These are phyloP conservation scores for Cercopithecus hamlyni DNA, from an alignment of 2,797 vertebrate genomes.

Conservation along the genomic window DNA sequence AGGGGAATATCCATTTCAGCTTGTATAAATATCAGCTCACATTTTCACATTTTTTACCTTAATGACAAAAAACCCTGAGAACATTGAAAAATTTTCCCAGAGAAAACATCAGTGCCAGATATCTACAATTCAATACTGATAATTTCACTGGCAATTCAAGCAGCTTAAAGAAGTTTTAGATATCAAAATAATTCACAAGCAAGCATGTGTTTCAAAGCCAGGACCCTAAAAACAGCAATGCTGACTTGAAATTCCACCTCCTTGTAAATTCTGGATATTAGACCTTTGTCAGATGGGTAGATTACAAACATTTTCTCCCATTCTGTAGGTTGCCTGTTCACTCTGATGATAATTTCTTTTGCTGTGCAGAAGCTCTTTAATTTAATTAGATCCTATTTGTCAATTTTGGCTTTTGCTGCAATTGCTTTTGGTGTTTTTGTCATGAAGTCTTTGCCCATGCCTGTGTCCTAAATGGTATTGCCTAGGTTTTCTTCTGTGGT, in stretches of 20 bases:
- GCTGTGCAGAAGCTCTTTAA: no score
- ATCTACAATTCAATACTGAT: neutral
- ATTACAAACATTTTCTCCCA: no score
- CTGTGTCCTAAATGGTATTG: no score
- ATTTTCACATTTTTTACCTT: neutral
- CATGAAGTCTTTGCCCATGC: no score
- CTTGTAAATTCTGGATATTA: no score
- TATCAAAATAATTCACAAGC: neutral
- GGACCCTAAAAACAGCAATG: neutral
- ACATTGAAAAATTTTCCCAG: neutral
- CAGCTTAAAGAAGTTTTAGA: neutral
- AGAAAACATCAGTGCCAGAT: neutral
- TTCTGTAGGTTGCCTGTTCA: no score
- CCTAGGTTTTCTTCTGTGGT: no score
- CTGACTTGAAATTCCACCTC: neutral
- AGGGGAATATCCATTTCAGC: neutral
- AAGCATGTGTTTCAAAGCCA: neutral
- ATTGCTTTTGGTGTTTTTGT: no score
- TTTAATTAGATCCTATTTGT: no score
- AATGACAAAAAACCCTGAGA: neutral
- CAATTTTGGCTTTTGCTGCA: no score
- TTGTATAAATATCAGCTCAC: slow-evolving; percentile 34
- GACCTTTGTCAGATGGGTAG: no score
- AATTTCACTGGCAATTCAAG: neutral
- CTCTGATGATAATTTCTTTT: no score